A percentile compares a stretch with the other conserved stretches of the same genome.
phyloP scores from a whole-genome alignment of 2,113 vertebrate species.

The Ctenomys sociabilis region DNA sequence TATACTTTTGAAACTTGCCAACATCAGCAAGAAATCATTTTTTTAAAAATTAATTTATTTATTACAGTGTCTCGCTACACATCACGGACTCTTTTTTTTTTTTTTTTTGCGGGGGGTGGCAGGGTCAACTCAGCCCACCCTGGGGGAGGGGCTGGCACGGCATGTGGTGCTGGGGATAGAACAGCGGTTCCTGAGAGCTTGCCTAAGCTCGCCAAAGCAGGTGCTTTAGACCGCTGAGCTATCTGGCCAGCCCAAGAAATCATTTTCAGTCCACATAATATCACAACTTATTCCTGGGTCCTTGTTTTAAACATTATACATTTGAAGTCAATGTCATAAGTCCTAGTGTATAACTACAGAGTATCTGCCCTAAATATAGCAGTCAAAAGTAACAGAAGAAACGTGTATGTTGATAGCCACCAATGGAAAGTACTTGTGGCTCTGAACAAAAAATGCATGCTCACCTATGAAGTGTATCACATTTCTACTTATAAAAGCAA shows the following conservation, averaged over 20 bases:
- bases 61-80: too few species aligned
- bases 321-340: slow-evolving; percentile 54
- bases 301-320: slow-evolving; percentile 51
- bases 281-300: slow-evolving; percentile 49
- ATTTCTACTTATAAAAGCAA: slow-evolving; percentile 46
- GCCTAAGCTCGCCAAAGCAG: too few species aligned
- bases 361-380: slow-evolving; percentile 23
- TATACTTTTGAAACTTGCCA: slow-evolving; percentile 41
- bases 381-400: slow-evolving; percentile 57
- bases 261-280: slow-evolving; percentile 49
- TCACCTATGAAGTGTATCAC: slow-evolving; percentile 18
- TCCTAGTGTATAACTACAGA: slow-evolving; percentile 30
- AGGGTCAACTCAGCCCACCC: too few species aligned
- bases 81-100: too few species aligned
- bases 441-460: slow-evolving; percentile 40
- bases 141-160: too few species aligned
- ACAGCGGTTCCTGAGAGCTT: too few species aligned
- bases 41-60: too few species aligned
- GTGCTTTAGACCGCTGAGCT: too few species aligned
- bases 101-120: too few species aligned
- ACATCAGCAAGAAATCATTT: slow-evolving; percentile 63
- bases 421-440: slow-evolving; percentile 33
- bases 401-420: slow-evolving; percentile 45
- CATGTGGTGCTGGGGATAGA: too few species aligned
- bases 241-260: too few species aligned